Conservation (phyloP, 1,140 invertebrate species). For the Pentalonia nigronervosa region DNA sequence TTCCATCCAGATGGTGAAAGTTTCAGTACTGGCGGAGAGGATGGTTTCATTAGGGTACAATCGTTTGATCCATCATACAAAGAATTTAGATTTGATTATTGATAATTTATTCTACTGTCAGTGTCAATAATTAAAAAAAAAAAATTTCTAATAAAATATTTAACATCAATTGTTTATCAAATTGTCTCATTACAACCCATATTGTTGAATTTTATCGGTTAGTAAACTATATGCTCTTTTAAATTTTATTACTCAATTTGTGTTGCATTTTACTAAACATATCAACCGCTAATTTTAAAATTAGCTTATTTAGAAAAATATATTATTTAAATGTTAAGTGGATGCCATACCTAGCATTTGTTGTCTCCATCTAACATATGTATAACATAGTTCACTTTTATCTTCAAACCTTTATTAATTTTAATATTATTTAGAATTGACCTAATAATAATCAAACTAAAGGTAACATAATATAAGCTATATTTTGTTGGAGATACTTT, state of each 20-base stretch:
- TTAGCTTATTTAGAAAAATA: background rate
- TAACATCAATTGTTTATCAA: background rate
- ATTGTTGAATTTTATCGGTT: background rate
- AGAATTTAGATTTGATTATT: conserved; percentile 96
- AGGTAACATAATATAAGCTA: background rate
- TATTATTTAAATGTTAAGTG: background rate
- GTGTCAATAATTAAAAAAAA: conserved; percentile 25
- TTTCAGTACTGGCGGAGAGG: conserved; percentile 97
- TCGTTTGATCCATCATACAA: conserved; percentile 96
- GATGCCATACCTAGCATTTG: background rate
- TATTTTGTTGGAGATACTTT: background rate
- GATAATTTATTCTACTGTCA: conserved; percentile 59
- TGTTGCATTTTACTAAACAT: background rate
- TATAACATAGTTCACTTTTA: background rate
- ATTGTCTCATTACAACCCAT: background rate
- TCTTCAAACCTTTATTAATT: background rate
- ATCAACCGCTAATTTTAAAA: background rate
- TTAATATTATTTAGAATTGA: background rate
- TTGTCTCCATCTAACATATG: background rate
- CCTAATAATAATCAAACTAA: background rate
- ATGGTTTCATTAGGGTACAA: conserved; percentile 96
- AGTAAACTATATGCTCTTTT: background rate
- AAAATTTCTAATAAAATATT: background rate
- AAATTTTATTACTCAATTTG: background rate
- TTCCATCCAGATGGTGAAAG: conserved; percentile 98